Percentiles rank a stretch among this genome's conserved stretches.
Conservation (phyloP, 2,888 invertebrate species). For the Tetanocera ferruginea region DNA sequence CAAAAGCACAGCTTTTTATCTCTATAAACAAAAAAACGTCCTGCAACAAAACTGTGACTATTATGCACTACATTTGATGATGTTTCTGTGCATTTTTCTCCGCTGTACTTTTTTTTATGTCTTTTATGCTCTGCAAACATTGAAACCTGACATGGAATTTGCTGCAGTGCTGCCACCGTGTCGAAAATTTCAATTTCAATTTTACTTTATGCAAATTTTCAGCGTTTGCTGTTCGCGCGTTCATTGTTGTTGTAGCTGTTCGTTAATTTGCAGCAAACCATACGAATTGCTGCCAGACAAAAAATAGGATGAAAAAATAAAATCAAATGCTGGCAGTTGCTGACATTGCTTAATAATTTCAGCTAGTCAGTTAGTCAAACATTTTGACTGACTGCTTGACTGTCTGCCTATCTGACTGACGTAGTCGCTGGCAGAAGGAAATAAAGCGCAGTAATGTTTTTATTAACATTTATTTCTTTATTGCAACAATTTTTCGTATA, state of each 20-base stretch:
- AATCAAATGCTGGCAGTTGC: neutral
- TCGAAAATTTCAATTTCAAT: conserved; percentile 46
- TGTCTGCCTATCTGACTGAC: neutral
- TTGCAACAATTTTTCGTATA: neutral
- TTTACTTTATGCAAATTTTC: conserved; percentile 40
- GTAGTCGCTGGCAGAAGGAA: neutral
- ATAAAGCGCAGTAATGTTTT: neutral
- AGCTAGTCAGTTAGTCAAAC: neutral
- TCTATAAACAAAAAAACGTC: neutral
- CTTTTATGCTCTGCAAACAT: neutral
- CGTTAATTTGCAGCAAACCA: conserved; percentile 17
- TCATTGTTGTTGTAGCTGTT: neutral
- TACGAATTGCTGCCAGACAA: neutral
- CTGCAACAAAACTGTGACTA: conserved; percentile 48
- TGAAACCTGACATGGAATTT: conserved; percentile 20
- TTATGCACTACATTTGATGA: conserved; percentile 55
- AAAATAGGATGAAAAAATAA: too few relatives aligned
- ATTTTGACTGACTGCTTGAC: neutral
- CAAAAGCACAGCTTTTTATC: too few relatives aligned
- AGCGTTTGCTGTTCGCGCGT: neutral
- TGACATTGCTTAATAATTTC: too few relatives aligned
- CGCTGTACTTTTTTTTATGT: conserved; percentile 37
- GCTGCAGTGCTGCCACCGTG: conserved; percentile 28
- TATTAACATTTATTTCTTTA: neutral
- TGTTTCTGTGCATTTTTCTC: conserved; percentile 43